phyloP scores from a whole-genome alignment of 1,140 invertebrate species.

The Panulirus ornatus region DNA sequence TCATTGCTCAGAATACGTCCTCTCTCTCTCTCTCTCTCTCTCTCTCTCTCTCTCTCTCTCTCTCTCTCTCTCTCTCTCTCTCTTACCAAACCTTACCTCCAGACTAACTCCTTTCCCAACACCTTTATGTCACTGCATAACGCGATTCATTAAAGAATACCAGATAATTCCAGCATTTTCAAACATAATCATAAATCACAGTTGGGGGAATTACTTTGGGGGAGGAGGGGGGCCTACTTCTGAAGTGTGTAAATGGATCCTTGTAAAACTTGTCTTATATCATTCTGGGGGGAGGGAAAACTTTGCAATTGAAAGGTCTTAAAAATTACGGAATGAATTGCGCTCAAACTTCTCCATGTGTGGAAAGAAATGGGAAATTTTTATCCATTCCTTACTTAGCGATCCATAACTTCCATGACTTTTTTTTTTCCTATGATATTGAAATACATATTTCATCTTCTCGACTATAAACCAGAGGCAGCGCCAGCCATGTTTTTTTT shows the following conservation, averaged over 20 bases:
- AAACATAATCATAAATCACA: slow-evolving; percentile 55
- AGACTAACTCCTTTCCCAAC: background rate
- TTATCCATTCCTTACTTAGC: slow-evolving; percentile 69
- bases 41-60: too few species aligned
- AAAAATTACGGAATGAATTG: slow-evolving; percentile 61
- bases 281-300: slow-evolving; percentile 42
- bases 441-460: slow-evolving; percentile 72
- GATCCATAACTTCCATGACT: slow-evolving; percentile 63
- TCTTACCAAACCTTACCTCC: too few species aligned
- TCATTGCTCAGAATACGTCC: too few species aligned
- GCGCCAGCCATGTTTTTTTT: slow-evolving; percentile 71
- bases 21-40: too few species aligned
- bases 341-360: slow-evolving; percentile 45
- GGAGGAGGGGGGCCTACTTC: slow-evolving; percentile 12
- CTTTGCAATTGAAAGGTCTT: slow-evolving; percentile 49
- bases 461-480: slow-evolving; percentile 61
- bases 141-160: slow-evolving; percentile 40
- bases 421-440: slow-evolving; percentile 71
- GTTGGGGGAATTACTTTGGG: slow-evolving; percentile 39
- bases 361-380: slow-evolving; percentile 64
- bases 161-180: slow-evolving; percentile 55
- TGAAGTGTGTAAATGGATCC: slow-evolving; percentile 56
- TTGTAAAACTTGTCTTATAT: slow-evolving; percentile 65
- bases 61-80: too few species aligned
- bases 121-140: slow-evolving; percentile 31